Evolutionary conservation across 1,140 invertebrate species (phyloP).

Genomic region (Andricus grossulariae): DNA sequence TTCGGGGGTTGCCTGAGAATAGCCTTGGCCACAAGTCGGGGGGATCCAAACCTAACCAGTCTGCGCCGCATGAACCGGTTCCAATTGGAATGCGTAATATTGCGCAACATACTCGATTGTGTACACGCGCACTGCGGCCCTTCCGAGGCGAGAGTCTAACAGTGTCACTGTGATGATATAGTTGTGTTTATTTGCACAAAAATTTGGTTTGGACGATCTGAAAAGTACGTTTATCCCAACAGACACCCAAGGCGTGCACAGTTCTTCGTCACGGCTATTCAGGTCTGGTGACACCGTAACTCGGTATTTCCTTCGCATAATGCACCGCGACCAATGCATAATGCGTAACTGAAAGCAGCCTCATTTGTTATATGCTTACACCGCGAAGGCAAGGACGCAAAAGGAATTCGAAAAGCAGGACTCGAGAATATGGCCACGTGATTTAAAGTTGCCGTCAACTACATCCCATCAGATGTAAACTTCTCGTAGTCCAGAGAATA

Average conservation of each 20-base stretch:
- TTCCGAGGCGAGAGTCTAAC: too few relatives aligned
- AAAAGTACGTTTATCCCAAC: neutral
- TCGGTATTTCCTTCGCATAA: constrained; percentile 47
- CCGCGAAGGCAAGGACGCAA: constrained; percentile 38
- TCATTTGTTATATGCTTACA: constrained; percentile 52
- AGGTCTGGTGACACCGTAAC: constrained; percentile 45
- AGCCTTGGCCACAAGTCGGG: too few relatives aligned
- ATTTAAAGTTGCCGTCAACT: constrained; percentile 40
- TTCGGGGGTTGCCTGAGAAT: too few relatives aligned
- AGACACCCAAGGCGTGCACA: constrained; percentile 29
- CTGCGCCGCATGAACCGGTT: too few relatives aligned
- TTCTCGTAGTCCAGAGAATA: neutral
- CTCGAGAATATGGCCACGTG: constrained; percentile 28
- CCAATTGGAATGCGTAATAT: too few relatives aligned
- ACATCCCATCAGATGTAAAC: constrained; percentile 13
- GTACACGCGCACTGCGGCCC: too few relatives aligned
- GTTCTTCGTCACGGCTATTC: constrained; percentile 4
- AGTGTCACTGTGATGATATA: too few relatives aligned
- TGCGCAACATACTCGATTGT: too few relatives aligned
- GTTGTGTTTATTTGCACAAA: too few relatives aligned
- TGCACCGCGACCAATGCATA: constrained; percentile 59
- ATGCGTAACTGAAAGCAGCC: constrained; percentile 49
- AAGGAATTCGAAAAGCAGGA: constrained; percentile 38
- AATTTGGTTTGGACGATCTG: too few relatives aligned
- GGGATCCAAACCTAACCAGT: too few relatives aligned